A percentile compares a stretch with the other conserved stretches of the same genome.
phyloP scores from a whole-genome alignment of 64 coral and sea anemone species.

The Acropora yongei region DNA sequence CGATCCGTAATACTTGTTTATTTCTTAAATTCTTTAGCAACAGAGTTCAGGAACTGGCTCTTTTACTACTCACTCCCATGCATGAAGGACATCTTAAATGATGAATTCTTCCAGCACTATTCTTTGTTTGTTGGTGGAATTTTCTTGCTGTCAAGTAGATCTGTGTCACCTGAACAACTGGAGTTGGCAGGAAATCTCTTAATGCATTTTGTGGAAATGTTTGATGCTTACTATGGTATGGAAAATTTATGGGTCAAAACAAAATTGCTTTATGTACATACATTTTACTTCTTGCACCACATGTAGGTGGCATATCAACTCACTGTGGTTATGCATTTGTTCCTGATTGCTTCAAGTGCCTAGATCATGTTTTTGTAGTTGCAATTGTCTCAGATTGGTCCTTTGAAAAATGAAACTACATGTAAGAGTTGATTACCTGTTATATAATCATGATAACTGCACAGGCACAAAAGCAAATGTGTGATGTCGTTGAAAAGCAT shows the following conservation, averaged over 20 bases:
- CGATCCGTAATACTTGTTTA: background rate
- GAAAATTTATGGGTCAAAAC: background rate
- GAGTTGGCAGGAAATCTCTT: background rate
- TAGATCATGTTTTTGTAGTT: background rate
- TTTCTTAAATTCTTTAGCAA: slow-evolving; percentile 15
- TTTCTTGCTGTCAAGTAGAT: background rate
- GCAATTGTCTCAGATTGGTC: background rate
- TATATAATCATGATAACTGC: background rate
- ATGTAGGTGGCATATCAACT: background rate
- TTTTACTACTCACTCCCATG: slow-evolving; percentile 57
- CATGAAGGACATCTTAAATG: slow-evolving; percentile 31
- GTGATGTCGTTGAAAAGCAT: background rate
- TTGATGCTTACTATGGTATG: background rate
- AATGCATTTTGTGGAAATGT: background rate
- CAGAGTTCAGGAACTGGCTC: slow-evolving; percentile 26
- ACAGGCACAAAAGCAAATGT: background rate
- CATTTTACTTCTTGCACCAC: background rate
- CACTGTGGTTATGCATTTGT: background rate
- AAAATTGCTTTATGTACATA: background rate
- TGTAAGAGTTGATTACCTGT: background rate
- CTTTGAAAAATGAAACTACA: background rate
- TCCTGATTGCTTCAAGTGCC: background rate
- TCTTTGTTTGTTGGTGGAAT: slow-evolving; percentile 5
- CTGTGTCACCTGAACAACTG: background rate
- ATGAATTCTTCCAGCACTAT: background rate